Percentiles rank a stretch among this genome's conserved stretches.
These are phyloP conservation scores for Laticauda laticaudata DNA, from an alignment of 2,113 vertebrate genomes.

Conservation along the genomic window DNA sequence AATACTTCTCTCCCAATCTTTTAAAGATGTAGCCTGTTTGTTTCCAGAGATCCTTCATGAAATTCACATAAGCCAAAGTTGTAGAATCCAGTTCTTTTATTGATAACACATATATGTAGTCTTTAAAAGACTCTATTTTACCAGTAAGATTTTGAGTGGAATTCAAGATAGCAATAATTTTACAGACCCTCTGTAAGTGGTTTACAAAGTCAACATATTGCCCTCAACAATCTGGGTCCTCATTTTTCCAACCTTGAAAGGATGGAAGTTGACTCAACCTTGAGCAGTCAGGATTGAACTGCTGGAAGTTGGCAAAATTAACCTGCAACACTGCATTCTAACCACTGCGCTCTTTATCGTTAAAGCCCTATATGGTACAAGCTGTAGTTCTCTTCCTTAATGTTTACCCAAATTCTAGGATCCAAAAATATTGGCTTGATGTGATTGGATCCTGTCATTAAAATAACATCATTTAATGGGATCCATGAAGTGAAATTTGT, in stretches of 20 bases:
- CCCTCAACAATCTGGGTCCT: neutral
- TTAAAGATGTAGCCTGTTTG: neutral
- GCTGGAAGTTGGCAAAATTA: neutral
- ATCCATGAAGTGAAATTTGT: neutral
- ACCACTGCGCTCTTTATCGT: neutral
- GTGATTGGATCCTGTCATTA: neutral
- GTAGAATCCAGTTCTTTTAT: neutral
- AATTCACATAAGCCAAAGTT: neutral
- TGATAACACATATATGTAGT: neutral
- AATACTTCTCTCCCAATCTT: neutral
- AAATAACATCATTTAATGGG: neutral
- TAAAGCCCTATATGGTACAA: neutral
- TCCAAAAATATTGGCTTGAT: neutral
- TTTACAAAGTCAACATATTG: neutral
- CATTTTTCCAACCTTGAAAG: neutral
- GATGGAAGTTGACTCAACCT: neutral
- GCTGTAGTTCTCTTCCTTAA: neutral
- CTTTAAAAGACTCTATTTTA: neutral
- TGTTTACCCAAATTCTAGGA: neutral
- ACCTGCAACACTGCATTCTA: neutral
- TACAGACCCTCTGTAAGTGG: neutral
- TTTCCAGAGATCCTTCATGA: neutral
- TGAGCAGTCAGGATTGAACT: neutral
- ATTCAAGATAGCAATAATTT: neutral
- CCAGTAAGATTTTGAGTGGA: neutral